phyloP scores from a whole-genome alignment of 2,113 vertebrate genomes.

The Dolichotis patagonum region DNA sequence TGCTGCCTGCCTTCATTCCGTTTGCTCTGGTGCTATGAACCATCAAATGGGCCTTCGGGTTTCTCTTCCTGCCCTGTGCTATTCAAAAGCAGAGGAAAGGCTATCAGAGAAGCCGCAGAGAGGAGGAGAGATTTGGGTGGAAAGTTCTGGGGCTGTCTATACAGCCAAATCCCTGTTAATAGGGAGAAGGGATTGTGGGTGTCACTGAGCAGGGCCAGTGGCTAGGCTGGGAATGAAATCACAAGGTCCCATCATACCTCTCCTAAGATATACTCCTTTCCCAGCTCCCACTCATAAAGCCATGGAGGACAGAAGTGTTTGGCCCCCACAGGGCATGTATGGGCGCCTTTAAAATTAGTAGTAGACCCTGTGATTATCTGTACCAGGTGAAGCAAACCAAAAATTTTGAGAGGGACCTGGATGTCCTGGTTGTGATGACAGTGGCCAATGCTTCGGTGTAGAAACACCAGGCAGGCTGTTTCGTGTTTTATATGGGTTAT shows the following conservation, averaged over 20 bases:
- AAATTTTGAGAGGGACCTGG: fast-evolving
- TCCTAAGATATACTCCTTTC: not conserved
- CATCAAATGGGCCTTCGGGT: no score
- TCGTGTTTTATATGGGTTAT: not conserved
- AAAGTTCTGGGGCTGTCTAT: not conserved
- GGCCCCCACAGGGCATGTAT: not conserved
- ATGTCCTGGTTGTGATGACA: not conserved
- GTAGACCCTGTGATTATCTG: not conserved
- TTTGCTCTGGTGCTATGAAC: not conserved
- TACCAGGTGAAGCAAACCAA: not conserved
- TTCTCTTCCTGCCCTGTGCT: not conserved
- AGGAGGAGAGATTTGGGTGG: not conserved
- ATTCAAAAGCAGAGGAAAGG: not conserved
- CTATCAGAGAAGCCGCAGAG: not conserved
- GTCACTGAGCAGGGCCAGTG: not conserved
- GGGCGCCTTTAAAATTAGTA: not conserved
- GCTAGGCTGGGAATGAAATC: not conserved
- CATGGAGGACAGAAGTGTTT: not conserved
- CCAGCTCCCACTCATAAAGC: not conserved
- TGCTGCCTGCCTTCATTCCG: not conserved
- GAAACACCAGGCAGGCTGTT: fast-evolving
- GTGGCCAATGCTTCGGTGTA: not conserved
- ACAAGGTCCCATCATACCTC: not conserved
- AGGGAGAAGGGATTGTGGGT: fast-evolving
- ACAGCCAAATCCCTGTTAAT: not conserved